These are phyloP conservation scores for Coranthus polyacanthus DNA, from an alignment of 2,797 vertebrate species.

Conservation along the genomic window DNA sequence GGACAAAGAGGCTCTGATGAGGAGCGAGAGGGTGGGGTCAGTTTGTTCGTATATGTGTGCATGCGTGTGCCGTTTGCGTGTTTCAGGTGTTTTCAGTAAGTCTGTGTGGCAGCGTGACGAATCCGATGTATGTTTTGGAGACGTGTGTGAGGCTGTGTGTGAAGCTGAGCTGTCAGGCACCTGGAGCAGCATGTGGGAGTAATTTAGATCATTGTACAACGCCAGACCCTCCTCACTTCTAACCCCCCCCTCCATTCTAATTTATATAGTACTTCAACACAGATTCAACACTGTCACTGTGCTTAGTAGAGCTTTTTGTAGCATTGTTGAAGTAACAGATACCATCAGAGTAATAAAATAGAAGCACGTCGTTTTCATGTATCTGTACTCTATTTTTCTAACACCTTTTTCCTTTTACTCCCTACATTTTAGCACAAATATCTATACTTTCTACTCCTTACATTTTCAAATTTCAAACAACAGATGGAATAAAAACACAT, in stretches of 20 bases:
- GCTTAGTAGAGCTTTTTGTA: no score
- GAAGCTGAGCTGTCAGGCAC: slow-evolving; percentile 19
- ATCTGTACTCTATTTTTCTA: no score
- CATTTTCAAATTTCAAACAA: no score
- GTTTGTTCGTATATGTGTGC: slow-evolving; percentile 12
- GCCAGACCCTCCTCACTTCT: not conserved
- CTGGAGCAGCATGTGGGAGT: slow-evolving; percentile 37
- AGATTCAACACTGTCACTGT: no score
- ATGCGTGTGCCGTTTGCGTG: not conserved
- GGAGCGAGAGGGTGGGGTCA: not conserved
- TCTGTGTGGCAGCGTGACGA: slow-evolving; percentile 14
- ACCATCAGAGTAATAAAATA: no score
- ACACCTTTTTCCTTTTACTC: no score
- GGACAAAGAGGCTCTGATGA: slow-evolving; percentile 53
- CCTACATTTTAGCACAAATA: no score
- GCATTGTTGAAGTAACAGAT: no score
- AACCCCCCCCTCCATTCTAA: not conserved
- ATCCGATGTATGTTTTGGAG: slow-evolving; percentile 27
- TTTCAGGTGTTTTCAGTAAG: slow-evolving; percentile 5
- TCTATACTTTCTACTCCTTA: no score
- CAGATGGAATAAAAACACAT: no score
- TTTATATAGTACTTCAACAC: not conserved
- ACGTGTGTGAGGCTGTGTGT: not conserved
- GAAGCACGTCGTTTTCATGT: no score
- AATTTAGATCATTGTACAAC: slow-evolving; percentile 20